These are phyloP conservation scores for Albula goreensis DNA, from an alignment of 2,113 vertebrate genomes.

Conservation along the genomic window DNA sequence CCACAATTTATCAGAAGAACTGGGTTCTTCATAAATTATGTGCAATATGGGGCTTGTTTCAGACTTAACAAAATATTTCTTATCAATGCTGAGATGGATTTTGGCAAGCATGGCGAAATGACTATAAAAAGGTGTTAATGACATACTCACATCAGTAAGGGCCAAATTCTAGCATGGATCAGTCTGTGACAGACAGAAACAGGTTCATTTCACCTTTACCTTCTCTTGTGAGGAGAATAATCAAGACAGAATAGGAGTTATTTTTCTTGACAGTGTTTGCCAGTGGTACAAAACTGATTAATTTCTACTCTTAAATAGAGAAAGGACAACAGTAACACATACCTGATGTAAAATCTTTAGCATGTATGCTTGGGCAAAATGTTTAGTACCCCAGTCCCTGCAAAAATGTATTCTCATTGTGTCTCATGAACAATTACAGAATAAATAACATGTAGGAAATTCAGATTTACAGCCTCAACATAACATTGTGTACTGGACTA, in stretches of 20 bases:
- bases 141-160: neutral
- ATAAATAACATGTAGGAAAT: neutral
- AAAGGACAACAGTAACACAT: neutral
- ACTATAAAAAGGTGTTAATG: no score
- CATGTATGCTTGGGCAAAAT: neutral
- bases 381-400: neutral
- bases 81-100: neutral
- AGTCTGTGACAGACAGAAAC: neutral
- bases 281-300: neutral
- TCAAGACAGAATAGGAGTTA: neutral
- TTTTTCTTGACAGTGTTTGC: neutral
- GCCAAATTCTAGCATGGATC: neutral
- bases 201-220: neutral
- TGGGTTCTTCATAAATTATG: neutral
- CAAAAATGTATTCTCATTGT: neutral
- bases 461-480: neutral
- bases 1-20: neutral
- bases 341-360: neutral
- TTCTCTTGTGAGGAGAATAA: neutral
- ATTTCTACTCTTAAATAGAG: neutral
- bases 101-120: neutral
- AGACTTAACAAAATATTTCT: neutral
- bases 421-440: neutral
- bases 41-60: neutral
- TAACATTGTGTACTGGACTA: neutral